A percentile compares a stretch with the other conserved stretches of the same genome.
Conservation (phyloP, 1,140 invertebrate genomes). For the Stegodyphus dumicola region DNA sequence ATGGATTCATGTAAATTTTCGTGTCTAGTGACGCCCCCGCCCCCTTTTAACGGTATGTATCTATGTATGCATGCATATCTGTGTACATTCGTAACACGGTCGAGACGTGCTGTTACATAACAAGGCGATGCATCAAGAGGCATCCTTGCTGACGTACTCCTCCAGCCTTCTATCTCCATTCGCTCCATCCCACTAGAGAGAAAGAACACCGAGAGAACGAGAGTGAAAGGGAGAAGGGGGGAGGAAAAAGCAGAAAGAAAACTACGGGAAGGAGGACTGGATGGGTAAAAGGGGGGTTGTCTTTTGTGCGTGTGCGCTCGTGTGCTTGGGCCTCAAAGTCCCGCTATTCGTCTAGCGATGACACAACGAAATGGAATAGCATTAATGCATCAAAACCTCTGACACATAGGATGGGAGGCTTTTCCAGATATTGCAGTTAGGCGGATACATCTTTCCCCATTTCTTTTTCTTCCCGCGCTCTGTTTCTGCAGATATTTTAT, state of each 20-base stretch:
- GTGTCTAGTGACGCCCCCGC: neutral
- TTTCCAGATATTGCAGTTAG: conserved; percentile 46
- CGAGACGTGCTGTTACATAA: conserved; percentile 56
- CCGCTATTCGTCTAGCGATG: conserved; percentile 53
- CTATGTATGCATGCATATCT: conserved; percentile 40
- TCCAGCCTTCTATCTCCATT: neutral
- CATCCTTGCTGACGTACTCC: conserved; percentile 7
- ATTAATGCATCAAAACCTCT: conserved; percentile 60
- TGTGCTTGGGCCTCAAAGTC: conserved; percentile 45
- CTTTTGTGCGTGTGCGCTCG: conserved; percentile 29
- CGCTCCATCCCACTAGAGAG: neutral
- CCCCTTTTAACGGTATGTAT: conserved; percentile 36
- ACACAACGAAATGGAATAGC: conserved; percentile 60
- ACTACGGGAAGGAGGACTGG: neutral
- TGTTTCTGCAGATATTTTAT: conserved; percentile 45
- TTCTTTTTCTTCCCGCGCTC: neutral
- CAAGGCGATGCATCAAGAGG: conserved; percentile 50
- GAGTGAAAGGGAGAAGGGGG: neutral
- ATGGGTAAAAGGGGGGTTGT: neutral
- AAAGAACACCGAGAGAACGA: neutral
- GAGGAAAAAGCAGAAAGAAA: neutral
- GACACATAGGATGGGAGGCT: conserved; percentile 41
- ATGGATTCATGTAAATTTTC: conserved; percentile 54
- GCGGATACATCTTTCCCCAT: conserved; percentile 37
- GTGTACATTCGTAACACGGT: conserved; percentile 50